Conservation (phyloP, 2,797 vertebrate genomes). For the Acrocephalus scirpaceus region DNA sequence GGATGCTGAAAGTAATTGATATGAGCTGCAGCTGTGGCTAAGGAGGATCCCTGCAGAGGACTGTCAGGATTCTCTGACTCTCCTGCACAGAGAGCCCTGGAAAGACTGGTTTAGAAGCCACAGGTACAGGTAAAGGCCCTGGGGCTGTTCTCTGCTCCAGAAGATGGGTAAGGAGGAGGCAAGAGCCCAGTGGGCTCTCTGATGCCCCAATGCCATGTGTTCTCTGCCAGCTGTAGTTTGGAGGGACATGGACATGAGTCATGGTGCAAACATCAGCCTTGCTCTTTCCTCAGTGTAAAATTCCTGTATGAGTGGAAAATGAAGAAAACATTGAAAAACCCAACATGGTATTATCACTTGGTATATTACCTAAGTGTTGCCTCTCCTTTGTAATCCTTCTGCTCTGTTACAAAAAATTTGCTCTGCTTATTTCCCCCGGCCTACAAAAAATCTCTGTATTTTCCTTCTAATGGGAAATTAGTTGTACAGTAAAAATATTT, state of each 20-base stretch:
- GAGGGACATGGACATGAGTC: accelerated
- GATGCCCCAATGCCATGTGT: neutral
- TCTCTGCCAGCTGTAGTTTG: neutral
- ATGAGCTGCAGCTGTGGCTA: neutral
- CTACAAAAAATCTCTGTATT: neutral
- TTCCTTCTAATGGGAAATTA: neutral
- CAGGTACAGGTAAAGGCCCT: neutral
- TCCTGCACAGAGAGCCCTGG: neutral
- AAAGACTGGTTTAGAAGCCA: neutral
- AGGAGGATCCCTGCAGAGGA: neutral
- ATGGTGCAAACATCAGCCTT: neutral
- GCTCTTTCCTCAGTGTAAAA: neutral
- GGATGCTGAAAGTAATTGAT: neutral
- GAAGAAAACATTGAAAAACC: neutral
- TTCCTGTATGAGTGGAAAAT: neutral
- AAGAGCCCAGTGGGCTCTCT: neutral
- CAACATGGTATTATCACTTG: neutral
- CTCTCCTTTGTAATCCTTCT: neutral
- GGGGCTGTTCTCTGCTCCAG: neutral
- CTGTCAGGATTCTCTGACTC: neutral
- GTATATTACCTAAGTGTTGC: neutral
- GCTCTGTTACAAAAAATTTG: neutral
- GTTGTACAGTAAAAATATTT: neutral
- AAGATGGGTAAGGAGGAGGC: neutral
- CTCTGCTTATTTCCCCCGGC: accelerated